A percentile compares a stretch with the other conserved stretches of the same genome.
These are phyloP conservation scores for Mylabris sibirica DNA, from an alignment of 2,888 invertebrate genomes.

Conservation along the genomic window DNA sequence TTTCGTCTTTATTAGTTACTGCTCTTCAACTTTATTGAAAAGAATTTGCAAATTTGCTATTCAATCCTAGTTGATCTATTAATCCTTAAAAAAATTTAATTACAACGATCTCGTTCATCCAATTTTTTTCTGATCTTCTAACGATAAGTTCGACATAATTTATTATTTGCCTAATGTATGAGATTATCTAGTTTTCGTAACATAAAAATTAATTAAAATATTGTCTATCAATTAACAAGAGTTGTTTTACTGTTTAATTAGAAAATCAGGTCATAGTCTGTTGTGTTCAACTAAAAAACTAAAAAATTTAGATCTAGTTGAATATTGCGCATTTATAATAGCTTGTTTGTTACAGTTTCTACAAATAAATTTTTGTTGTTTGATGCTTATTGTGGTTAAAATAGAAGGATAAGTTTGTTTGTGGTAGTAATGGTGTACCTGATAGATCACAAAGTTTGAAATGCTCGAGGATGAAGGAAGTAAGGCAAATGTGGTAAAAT, in stretches of 20 bases:
- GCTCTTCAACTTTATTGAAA: too few species aligned
- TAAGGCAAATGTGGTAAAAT: slow-evolving; percentile 22
- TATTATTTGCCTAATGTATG: too few species aligned
- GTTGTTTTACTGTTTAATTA: background rate
- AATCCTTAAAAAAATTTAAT: too few species aligned
- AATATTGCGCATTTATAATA: background rate
- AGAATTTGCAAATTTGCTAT: too few species aligned
- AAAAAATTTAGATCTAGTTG: background rate
- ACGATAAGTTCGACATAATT: too few species aligned
- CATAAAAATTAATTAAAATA: background rate
- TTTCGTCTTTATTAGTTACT: too few species aligned
- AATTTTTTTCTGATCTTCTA: too few species aligned
- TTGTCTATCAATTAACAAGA: background rate
- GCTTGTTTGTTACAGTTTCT: background rate
- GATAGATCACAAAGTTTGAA: slow-evolving; percentile 21
- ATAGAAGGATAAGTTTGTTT: background rate
- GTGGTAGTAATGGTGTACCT: slow-evolving; percentile 8
- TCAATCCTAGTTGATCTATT: too few species aligned
- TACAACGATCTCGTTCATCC: too few species aligned
- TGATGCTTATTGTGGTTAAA: background rate
- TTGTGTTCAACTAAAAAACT: background rate
- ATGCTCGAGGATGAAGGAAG: slow-evolving; percentile 25
- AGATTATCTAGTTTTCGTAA: background rate
- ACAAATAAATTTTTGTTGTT: background rate
- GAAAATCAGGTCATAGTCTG: background rate